Conservation (phyloP, 2,797 vertebrate genomes). For the Malacoctenus gilli region DNA sequence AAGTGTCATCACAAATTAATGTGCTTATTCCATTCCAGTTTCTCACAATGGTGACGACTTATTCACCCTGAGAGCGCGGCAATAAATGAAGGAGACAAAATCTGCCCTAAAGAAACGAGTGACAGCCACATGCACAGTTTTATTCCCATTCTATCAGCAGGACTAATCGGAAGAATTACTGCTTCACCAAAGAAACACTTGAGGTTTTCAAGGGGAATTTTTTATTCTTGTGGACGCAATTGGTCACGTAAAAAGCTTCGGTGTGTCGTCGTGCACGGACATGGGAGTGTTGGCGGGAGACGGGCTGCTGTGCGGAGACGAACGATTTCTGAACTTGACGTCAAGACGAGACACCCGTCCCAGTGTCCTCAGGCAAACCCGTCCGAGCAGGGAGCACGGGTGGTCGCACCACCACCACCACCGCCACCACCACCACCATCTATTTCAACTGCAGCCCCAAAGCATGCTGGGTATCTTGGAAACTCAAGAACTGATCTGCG, state of each 20-base stretch:
- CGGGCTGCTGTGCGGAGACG: conserved; percentile 6
- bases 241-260: conserved; percentile 5
- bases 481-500: conserved; percentile 81
- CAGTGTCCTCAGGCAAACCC: conserved; percentile 46
- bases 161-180: conserved; percentile 8
- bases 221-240: conserved; percentile 23
- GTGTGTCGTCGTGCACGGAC: background rate
- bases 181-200: conserved; percentile 27
- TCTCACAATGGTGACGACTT: conserved; percentile 22
- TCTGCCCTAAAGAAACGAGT: conserved; percentile 27
- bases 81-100: conserved; percentile 22
- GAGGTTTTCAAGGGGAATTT: background rate
- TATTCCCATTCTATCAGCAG: conserved; percentile 46
- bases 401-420: conserved; percentile 53
- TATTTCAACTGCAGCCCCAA: conserved; percentile 79
- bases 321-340: conserved; percentile 48
- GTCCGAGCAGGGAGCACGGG: conserved; percentile 39
- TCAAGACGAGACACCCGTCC: conserved; percentile 40
- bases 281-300: conserved; percentile 11
- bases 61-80: conserved; percentile 31
- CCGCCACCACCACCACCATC: conserved; percentile 59
- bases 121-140: conserved; percentile 28
- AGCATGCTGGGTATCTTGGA: conserved; percentile 81
- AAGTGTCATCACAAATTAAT: conserved; percentile 15
- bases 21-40: conserved; percentile 25